Base-by-base conservation (phyloP, 2,797 vertebrate genomes). In the Xyrichtys novacula region DNA sequence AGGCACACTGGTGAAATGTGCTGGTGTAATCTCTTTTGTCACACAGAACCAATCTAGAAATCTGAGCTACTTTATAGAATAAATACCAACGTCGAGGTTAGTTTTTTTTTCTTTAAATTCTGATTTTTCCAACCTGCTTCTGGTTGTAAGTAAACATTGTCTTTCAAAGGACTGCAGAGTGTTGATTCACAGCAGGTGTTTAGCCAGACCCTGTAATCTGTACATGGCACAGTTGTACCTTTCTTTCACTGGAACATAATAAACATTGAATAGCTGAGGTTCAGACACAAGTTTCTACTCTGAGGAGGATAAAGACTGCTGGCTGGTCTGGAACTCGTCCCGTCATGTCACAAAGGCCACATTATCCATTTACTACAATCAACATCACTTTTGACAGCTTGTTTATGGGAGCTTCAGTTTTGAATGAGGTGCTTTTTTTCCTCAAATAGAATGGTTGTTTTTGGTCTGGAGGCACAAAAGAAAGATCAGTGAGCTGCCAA, bases 371-470 rank as follows among this genome's bases (percentile, higher is more conserved):
- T 76, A 59, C 29, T 50, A 48, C 81, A 77, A 77, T 83, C 69
- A 83, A 8, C 74, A 69, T 81, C 74, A 79, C 11, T 54, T 73
- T 38, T 83, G 80, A 82, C 73, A 66, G 60, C 74, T 71, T 73
- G 34, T 85, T 77, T 71, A 52, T 1, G 1, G 31, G 20, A 42
- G 42, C 8, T 63, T 60, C 66, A 68, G 62, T 74, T 71, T 11
- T 40, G 12, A 58, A 50, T 23, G 38, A 28, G 20, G 6, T 20
- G 55, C 73, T 42, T 62, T 77, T 44, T 62, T 62, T 60, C 11
- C 42, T 11, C 42, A 7, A 10, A 28, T 12, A 49, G 44, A 66
- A 55, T 68, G 15, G 47, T 56, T 61, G 49, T 39, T 65, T 74
- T 82, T 66, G 46, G 49, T 78, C 57, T 75, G 26, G 53, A 65